Percentiles rank a stretch among this genome's conserved stretches.
phyloP scores from a whole-genome alignment of 2,888 invertebrate genomes.

The Kuschelorhynchus macadamiae region DNA sequence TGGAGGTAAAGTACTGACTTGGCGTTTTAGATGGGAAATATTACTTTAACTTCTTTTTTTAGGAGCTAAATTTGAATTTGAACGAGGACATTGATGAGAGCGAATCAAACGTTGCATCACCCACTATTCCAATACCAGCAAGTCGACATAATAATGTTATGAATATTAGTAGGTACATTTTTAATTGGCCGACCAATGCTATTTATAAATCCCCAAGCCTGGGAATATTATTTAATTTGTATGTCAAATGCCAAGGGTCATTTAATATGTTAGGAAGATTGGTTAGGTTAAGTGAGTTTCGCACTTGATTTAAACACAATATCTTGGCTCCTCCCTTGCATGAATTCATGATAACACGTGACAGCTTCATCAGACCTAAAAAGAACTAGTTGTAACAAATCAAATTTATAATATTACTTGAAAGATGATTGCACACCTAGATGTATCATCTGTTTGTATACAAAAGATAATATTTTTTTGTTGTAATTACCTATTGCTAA shows the following conservation, averaged over 20 bases:
- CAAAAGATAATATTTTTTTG: too few relatives aligned
- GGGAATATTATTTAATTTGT: not conserved
- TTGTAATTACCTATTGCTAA: too few relatives aligned
- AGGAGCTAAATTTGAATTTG: slow-evolving; percentile 69
- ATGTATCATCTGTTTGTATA: too few relatives aligned
- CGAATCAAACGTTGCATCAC: slow-evolving; percentile 67
- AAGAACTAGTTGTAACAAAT: too few relatives aligned
- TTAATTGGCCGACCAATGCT: not conserved
- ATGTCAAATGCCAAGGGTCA: not conserved
- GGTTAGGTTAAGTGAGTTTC: not conserved
- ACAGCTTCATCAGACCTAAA: too few relatives aligned
- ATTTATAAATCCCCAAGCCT: not conserved
- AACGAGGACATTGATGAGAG: slow-evolving; percentile 62
- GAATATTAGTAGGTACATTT: slow-evolving; percentile 64
- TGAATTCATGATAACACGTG: too few relatives aligned
- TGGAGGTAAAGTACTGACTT: slow-evolving; percentile 59
- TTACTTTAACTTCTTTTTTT: slow-evolving; percentile 7
- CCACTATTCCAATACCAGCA: slow-evolving; percentile 80
- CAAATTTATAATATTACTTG: too few relatives aligned
- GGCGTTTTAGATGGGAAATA: slow-evolving; percentile 4
- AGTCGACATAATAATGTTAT: slow-evolving; percentile 71
- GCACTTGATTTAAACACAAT: too few relatives aligned
- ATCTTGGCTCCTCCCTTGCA: too few relatives aligned
- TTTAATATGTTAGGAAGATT: not conserved
- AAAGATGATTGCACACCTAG: too few relatives aligned